A percentile compares a stretch with the other conserved stretches of the same genome.
Conservation (phyloP, 2,888 invertebrate genomes). For the Callinectes sapidus region DNA sequence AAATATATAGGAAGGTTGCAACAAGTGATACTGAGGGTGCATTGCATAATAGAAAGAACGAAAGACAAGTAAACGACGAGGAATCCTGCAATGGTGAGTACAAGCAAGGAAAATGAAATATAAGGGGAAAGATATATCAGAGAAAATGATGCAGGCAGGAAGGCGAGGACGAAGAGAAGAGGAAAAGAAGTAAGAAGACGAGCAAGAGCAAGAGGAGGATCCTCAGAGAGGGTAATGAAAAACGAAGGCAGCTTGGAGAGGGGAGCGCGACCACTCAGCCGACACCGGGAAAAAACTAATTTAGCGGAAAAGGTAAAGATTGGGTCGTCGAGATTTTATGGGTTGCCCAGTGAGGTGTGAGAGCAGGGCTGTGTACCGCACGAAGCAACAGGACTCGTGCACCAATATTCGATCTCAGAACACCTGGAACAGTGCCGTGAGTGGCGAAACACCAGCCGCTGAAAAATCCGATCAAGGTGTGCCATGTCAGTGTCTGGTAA, state of each 20-base stretch:
- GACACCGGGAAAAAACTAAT: conserved; percentile 49
- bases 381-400: background rate
- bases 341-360: conserved; percentile 38
- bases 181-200: conserved; percentile 5
- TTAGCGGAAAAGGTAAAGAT: conserved; percentile 52
- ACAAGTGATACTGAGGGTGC: background rate
- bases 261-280: conserved; percentile 30
- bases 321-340: conserved; percentile 34
- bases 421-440: background rate
- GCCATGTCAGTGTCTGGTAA: background rate
- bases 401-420: background rate
- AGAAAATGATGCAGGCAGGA: background rate
- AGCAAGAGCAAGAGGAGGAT: conserved; percentile 15
- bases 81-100: background rate
- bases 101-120: background rate
- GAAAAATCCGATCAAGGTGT: background rate
- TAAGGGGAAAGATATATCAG: background rate
- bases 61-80: background rate
- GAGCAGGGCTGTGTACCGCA: background rate
- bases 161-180: background rate
- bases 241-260: background rate
- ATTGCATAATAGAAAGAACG: conserved; percentile 23
- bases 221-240: background rate
- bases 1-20: conserved; percentile 8
- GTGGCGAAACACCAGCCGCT: background rate